Evolutionary conservation across 1,140 invertebrate species (phyloP), one percentile per base, ranked within the genome.

Genomic region (Olivierus martensii): DNA sequence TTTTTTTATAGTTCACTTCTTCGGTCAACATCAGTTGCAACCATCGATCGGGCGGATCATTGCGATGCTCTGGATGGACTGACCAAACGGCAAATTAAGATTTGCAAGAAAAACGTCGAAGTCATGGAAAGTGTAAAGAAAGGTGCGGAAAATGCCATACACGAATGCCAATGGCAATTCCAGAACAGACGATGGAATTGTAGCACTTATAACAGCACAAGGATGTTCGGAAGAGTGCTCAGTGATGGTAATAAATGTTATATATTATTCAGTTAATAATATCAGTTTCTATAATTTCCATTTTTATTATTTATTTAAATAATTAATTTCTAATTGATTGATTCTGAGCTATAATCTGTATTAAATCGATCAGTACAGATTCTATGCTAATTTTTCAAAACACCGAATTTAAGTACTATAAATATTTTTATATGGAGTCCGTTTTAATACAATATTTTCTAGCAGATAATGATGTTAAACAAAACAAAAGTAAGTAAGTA

Each of bases 91-190:
- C 64, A 71, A 56, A 56, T 66, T 12, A 62, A 66, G 39, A 52
- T 71, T 17, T 72, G 70, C 52, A 59, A 62, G 19, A 63, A 66
- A 21, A 65, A 71, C 41, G 52, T 67, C 14, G 69, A 71, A 42
- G 53, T 72, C 2, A 72, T 72, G 70, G 53, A 63, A 42, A 45
- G 79, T 18, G 72, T 84, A 35, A 75, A 81, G 44, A 72, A 75
- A 9, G 85, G 84, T 41, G 86, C 86, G 9, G 76, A 78, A 66
- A 74, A 86, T 58, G 85, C 83, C 0, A 81, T 91, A 56, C 84
- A 83, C 62, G 89, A 92, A 70, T 93, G 89, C 67, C 86, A 89
- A 67, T 78, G 84, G 65, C 87, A 92, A 68, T 91, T 93, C 66
- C 72, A 78, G 50, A 79, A 81, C 59, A 82, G 81, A 60, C 74